A percentile compares a stretch with the other conserved stretches of the same genome.
Conservation (phyloP, 2,797 vertebrate genomes). For the Diplodus sargus region DNA sequence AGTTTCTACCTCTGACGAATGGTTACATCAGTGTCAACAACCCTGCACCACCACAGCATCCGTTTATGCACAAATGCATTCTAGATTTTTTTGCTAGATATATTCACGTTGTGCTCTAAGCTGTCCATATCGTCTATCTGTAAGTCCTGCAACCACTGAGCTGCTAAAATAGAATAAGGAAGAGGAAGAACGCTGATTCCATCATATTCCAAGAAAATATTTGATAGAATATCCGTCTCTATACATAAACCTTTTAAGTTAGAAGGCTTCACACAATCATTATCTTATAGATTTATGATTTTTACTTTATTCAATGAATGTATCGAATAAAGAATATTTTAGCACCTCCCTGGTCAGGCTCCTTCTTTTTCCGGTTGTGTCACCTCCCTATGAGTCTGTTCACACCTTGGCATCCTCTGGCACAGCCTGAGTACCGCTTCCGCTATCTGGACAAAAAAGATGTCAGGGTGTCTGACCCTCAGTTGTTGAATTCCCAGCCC, state of each 20-base stretch:
- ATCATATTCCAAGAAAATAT: not conserved
- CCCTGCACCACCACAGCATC: not conserved
- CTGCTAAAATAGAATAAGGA: not conserved
- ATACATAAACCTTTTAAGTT: not conserved
- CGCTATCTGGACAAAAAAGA: too few relatives aligned
- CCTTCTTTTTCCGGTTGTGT: not conserved
- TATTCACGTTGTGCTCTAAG: not conserved
- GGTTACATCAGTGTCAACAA: not conserved
- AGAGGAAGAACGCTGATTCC: not conserved
- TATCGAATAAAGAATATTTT: not conserved
- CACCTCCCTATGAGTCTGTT: not conserved
- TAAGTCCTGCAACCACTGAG: not conserved
- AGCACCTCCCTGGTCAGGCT: not conserved
- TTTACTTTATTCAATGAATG: not conserved
- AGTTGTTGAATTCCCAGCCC: too few relatives aligned
- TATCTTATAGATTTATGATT: not conserved
- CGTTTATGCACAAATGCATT: not conserved
- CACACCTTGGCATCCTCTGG: not conserved
- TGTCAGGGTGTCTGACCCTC: too few relatives aligned
- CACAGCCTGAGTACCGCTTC: too few relatives aligned
- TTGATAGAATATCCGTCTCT: not conserved
- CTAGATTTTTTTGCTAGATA: not conserved
- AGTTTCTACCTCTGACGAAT: not conserved
- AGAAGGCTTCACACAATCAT: not conserved
- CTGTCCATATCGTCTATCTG: not conserved